Evolutionary conservation across 2,888 invertebrate genomes (phyloP).

Genomic region (Fragum whitleyi): DNA sequence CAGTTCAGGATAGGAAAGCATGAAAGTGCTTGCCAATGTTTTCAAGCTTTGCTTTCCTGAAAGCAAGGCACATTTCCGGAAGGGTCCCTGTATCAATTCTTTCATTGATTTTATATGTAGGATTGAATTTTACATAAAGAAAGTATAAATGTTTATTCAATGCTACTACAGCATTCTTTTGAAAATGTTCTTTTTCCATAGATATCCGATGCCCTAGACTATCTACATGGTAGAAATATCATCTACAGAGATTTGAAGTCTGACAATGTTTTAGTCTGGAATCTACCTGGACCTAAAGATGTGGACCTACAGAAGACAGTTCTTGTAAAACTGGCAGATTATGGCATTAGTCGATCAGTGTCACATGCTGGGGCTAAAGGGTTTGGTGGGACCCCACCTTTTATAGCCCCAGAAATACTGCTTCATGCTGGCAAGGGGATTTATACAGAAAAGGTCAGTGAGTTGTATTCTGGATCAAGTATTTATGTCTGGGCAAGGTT

Average conservation of each 20-base stretch:
- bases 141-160: too few relatives aligned
- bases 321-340: conserved; percentile 96
- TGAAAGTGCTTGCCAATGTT: too few relatives aligned
- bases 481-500: too few relatives aligned
- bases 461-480: neutral
- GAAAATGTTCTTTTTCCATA: conserved; percentile 76
- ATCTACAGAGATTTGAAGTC: conserved; percentile 97
- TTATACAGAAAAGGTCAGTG: conserved; percentile 95
- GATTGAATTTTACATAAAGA: too few relatives aligned
- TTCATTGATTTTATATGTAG: too few relatives aligned
- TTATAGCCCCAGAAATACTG: conserved; percentile 99
- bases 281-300: conserved; percentile 92
- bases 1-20: too few relatives aligned
- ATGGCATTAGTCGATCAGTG: conserved; percentile 90
- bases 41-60: too few relatives aligned
- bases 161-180: too few relatives aligned
- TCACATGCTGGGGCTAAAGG: conserved; percentile 94
- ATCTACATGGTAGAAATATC: conserved; percentile 96
- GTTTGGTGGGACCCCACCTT: conserved; percentile 97
- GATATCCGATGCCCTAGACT: conserved; percentile 97
- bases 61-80: too few relatives aligned
- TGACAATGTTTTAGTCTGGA: conserved; percentile 99
- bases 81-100: too few relatives aligned
- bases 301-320: conserved; percentile 85
- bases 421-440: conserved; percentile 99